Percentiles rank a stretch among this genome's conserved stretches.
Conservation (phyloP, 2,797 vertebrate species). For the Antennarius maculatus region DNA sequence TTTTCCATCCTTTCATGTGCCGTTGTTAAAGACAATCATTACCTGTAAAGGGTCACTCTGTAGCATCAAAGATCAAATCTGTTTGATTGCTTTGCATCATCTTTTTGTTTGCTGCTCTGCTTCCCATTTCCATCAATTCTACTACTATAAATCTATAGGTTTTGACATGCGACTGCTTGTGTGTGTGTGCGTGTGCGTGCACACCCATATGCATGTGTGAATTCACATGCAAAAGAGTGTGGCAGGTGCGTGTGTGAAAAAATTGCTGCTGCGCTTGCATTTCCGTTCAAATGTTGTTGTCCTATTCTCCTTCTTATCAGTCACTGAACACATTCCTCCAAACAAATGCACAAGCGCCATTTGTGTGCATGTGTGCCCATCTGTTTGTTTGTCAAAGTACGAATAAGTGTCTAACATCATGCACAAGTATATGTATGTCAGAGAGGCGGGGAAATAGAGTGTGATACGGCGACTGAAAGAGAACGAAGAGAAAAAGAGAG, state of each 20-base stretch:
- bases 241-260: slow-evolving; percentile 16
- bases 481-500: neutral
- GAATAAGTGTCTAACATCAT: slow-evolving; percentile 49
- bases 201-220: slow-evolving; percentile 1
- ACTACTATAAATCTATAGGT: neutral
- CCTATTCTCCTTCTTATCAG: slow-evolving; percentile 70
- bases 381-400: slow-evolving; percentile 57
- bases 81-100: neutral
- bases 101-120: slow-evolving; percentile 17
- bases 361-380: slow-evolving; percentile 13
- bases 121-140: slow-evolving; percentile 3
- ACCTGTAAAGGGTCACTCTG: neutral
- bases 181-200: slow-evolving; percentile 9
- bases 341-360: slow-evolving; percentile 28
- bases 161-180: slow-evolving; percentile 4
- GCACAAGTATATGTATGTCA: slow-evolving; percentile 34
- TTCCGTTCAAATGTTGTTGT: slow-evolving; percentile 54
- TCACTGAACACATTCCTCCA: slow-evolving; percentile 64
- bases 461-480: slow-evolving; percentile 19
- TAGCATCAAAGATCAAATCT: neutral
- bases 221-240: slow-evolving; percentile 17
- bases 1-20: slow-evolving; percentile 10
- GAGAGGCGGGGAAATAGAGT: slow-evolving; percentile 36
- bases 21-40: slow-evolving; percentile 17
- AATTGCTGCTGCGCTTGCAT: slow-evolving; percentile 50